Percentiles rank a stretch among this genome's conserved stretches.
Conservation (phyloP, 2,888 invertebrate genomes). For the Tenthredo distinguenda region DNA sequence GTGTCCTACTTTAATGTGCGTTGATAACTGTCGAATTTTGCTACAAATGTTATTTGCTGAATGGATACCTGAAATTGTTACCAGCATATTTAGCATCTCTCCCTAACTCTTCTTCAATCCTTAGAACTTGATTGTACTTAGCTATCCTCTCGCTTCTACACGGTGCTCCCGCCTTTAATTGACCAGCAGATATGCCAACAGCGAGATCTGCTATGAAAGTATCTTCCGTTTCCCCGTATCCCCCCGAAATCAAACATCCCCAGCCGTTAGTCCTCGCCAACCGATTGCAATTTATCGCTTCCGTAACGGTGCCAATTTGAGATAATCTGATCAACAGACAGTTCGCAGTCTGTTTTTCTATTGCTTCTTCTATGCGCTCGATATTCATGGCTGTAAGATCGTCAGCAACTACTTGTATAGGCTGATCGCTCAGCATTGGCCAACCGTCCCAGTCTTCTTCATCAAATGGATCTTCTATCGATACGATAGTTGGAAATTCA, state of each 20-base stretch:
- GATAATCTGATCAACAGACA: slow-evolving; percentile 68
- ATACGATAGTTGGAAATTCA: slow-evolving; percentile 69
- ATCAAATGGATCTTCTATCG: slow-evolving; percentile 74
- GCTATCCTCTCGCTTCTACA: slow-evolving; percentile 68
- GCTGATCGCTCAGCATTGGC: slow-evolving; percentile 66
- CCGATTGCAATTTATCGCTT: slow-evolving; percentile 69
- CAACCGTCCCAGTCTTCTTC: slow-evolving; percentile 73
- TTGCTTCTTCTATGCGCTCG: slow-evolving; percentile 70
- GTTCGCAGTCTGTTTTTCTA: slow-evolving; percentile 69
- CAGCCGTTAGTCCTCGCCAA: slow-evolving; percentile 68
- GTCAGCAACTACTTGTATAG: slow-evolving; percentile 70
- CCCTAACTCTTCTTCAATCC: slow-evolving; percentile 74
- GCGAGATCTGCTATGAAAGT: slow-evolving; percentile 72
- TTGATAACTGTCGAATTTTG: not conserved
- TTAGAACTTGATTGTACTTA: slow-evolving; percentile 74
- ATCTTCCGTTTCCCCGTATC: slow-evolving; percentile 72
- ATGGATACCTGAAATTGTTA: slow-evolving; percentile 47
- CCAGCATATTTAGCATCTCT: slow-evolving; percentile 70
- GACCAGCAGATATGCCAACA: slow-evolving; percentile 69
- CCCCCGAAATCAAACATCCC: slow-evolving; percentile 66
- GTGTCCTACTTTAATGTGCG: not conserved
- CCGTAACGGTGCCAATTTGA: slow-evolving; percentile 71
- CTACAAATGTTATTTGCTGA: slow-evolving; percentile 33
- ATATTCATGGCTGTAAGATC: slow-evolving; percentile 70
- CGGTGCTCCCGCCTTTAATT: slow-evolving; percentile 73